phyloP scores from a whole-genome alignment of 2,888 invertebrate species.

The Acrocyrtus sp. region DNA sequence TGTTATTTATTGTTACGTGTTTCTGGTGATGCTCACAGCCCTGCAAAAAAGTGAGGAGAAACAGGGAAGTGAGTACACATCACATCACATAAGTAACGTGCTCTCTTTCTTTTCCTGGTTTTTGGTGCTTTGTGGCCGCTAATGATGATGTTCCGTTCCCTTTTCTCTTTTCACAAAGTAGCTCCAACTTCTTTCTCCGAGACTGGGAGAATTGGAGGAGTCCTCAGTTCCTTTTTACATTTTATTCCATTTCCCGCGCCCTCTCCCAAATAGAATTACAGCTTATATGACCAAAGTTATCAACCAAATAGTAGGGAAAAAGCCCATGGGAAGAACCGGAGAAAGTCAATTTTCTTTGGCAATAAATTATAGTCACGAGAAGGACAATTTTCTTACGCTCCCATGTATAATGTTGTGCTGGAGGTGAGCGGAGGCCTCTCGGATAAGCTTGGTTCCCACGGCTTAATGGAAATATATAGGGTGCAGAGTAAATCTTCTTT shows the following conservation, averaged over 20 bases:
- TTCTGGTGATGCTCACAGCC: slow-evolving; percentile 18
- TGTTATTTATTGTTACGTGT: slow-evolving; percentile 47
- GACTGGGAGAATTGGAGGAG: not conserved
- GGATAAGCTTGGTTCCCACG: not conserved
- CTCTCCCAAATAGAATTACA: not conserved
- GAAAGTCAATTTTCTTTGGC: slow-evolving; percentile 47
- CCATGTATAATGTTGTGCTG: not conserved
- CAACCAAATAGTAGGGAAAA: slow-evolving; percentile 8
- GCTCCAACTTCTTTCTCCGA: not conserved
- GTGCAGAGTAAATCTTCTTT: not conserved
- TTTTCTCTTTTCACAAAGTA: slow-evolving; percentile 13
- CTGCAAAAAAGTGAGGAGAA: slow-evolving; percentile 10
- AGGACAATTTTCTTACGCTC: slow-evolving; percentile 37
- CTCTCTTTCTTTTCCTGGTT: slow-evolving; percentile 28
- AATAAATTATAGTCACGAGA: slow-evolving; percentile 47
- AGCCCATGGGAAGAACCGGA: slow-evolving; percentile 47
- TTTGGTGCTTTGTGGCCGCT: slow-evolving; percentile 41
- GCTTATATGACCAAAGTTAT: not conserved
- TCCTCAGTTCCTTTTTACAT: not conserved
- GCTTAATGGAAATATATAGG: not conserved
- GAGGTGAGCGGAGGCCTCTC: not conserved
- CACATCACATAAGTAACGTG: slow-evolving; percentile 46
- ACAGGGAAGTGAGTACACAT: slow-evolving; percentile 28
- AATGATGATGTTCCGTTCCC: slow-evolving; percentile 47
- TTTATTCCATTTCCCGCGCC: not conserved